These are phyloP conservation scores for Ianthella basta DNA, from an alignment of 37 sponge, comb jelly and placozoan genomes.

Conservation along the genomic window DNA sequence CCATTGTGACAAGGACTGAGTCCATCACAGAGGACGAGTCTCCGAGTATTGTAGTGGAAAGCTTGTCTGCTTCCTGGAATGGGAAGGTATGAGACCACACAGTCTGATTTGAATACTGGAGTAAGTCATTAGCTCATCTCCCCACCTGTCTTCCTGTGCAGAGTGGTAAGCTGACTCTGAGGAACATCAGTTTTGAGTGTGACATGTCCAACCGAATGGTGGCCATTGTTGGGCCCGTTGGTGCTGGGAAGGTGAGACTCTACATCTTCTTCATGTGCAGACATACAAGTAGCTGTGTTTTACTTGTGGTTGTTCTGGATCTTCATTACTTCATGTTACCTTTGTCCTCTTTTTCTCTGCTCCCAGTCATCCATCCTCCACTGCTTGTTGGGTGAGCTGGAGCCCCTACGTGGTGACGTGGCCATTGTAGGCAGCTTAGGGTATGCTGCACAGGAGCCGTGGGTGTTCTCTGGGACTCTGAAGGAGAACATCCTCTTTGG, in stretches of 20 bases:
- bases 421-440: slow-evolving; percentile 51
- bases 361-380: slow-evolving; percentile 68
- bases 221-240: slow-evolving; percentile 54
- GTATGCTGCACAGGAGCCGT: slow-evolving; percentile 74
- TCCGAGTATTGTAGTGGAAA: background rate
- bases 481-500: slow-evolving; percentile 82
- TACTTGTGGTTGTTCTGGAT: background rate
- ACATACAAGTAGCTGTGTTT: background rate
- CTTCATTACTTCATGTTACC: background rate
- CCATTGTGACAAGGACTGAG: background rate
- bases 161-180: slow-evolving; percentile 10
- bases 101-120: too few relatives aligned
- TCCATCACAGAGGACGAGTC: background rate
- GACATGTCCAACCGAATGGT: slow-evolving; percentile 15
- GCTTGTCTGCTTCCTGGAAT: background rate
- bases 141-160: background rate
- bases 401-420: slow-evolving; percentile 45
- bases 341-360: background rate
- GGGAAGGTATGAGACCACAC: too few relatives aligned
- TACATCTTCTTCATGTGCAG: too few relatives aligned
- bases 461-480: slow-evolving; percentile 80
- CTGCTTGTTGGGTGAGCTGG: slow-evolving; percentile 56
- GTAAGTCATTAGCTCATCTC: too few relatives aligned
- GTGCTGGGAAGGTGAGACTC: slow-evolving; percentile 49
- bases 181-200: background rate